Percentiles rank a stretch among this genome's conserved stretches.
Conservation (phyloP, 2,797 vertebrate genomes). For the Chanos chanos region DNA sequence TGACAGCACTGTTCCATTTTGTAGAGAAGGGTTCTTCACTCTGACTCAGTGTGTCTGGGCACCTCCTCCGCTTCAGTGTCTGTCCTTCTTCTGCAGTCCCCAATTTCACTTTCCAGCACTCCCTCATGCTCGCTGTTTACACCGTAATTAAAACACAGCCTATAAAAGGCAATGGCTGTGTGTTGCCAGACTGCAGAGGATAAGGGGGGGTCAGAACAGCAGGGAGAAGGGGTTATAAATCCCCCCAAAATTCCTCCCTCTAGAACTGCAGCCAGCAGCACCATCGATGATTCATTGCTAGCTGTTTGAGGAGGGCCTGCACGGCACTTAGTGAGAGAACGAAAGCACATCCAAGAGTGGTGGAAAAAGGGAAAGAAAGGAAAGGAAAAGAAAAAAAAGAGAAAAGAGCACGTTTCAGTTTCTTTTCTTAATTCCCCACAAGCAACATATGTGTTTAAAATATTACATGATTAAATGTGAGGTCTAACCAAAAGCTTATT, state of each 20-base stretch:
- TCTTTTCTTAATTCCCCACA: neutral
- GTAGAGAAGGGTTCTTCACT: too few species aligned
- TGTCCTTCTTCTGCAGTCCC: constrained; percentile 1
- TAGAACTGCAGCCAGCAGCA: constrained; percentile 58
- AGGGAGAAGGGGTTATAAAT: constrained; percentile 68
- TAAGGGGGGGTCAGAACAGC: constrained; percentile 59
- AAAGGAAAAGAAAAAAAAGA: too few species aligned
- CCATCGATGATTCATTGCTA: constrained; percentile 68
- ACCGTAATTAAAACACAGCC: constrained; percentile 75
- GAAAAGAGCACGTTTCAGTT: too few species aligned
- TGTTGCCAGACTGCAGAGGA: constrained; percentile 64
- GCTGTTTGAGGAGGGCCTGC: constrained; percentile 17
- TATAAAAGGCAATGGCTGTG: constrained; percentile 77
- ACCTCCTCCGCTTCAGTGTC: constrained; percentile 11
- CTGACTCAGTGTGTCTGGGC: too few species aligned
- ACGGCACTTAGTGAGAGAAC: constrained; percentile 17
- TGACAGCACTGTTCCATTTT: constrained; percentile 20
- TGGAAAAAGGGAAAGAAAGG: too few species aligned
- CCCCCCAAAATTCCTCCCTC: too few species aligned
- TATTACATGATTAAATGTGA: too few species aligned
- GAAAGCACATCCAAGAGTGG: too few species aligned
- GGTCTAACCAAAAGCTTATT: too few species aligned
- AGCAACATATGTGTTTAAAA: too few species aligned
- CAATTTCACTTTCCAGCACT: constrained; percentile 50
- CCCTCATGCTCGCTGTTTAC: constrained; percentile 71